Base-by-base conservation (phyloP, 2,797 vertebrate genomes). In the Manis pentadactyla region DNA sequence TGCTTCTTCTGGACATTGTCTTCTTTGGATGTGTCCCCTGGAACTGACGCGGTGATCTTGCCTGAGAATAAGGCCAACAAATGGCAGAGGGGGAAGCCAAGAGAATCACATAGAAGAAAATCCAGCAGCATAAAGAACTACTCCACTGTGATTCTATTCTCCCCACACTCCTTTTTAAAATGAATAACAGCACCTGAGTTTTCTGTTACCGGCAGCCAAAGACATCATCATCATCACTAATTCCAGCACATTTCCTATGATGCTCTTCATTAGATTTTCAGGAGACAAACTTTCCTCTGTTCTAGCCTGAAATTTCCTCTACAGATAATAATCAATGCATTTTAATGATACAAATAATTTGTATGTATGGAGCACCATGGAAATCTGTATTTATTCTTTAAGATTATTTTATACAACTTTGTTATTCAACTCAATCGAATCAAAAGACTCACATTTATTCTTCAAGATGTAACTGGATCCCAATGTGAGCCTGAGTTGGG, bases 291-390 rank as follows among this genome's bases (percentile, higher is more conserved):
- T 86, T 94, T 68, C 25, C 37, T 89, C 29, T 82, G 66, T 93
- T 55, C 3, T 82, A 74, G 39, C 14, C 49, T 88, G 23, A 64
- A 77, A 90, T 86, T 82, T 92, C 4, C 42, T 89, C 17, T 46
- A 85, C 31, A 93, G 79, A 59, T 66, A 90, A 31, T 46, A 83
- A 59, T 92, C 61, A 39, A 59, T 87, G 34, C 90, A 49, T 74
- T 59, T 90, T 84, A 93, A 85, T 53, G 4, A 5, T 17, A 86
- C 42, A 92, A 90, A 87, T n/a, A 83, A 86, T 15, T 46, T 25
- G 34, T n/a, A 64, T 69, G 17, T 66, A 19, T 17, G 31, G 53
- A 92, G 9, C 3, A 86, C 10, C 9, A 59, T n/a, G 71, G 46
- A 81, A 75, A n/a, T 57, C 12, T 25, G 0, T 34, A 7, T 61